Evolutionary conservation across 2,888 invertebrate genomes (phyloP).

Genomic region (Eledone cirrhosa): DNA sequence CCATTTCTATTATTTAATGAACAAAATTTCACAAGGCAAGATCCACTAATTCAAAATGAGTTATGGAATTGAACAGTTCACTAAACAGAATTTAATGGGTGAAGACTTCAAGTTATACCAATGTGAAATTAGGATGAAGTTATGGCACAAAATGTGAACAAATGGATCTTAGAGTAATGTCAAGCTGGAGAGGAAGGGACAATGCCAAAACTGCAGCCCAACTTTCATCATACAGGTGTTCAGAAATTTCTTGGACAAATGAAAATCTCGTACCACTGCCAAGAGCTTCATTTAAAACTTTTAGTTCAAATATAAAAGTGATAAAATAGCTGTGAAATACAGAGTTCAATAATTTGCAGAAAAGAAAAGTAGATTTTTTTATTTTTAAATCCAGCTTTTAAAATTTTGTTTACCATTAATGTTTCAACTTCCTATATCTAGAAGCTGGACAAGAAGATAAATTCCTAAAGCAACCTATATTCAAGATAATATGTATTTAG

Average conservation of each 20-base stretch:
- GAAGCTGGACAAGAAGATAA: no score
- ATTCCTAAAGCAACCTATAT: no score
- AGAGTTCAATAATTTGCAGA: no score
- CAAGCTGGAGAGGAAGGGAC: no score
- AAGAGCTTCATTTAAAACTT: not conserved
- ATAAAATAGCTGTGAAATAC: not conserved
- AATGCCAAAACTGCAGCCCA: no score
- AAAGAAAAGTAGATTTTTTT: no score
- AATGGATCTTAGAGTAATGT: not conserved
- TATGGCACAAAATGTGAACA: constrained; percentile 8
- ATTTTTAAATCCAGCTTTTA: no score
- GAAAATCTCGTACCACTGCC: constrained; percentile 14
- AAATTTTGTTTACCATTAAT: no score
- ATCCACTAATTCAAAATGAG: constrained; percentile 18
- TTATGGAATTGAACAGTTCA: not conserved
- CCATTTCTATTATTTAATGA: constrained; percentile 25
- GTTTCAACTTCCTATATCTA: no score
- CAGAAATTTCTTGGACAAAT: not conserved
- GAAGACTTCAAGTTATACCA: not conserved
- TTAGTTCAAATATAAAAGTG: constrained; percentile 11
- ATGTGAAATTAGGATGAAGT: constrained; percentile 17
- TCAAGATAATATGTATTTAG: no score
- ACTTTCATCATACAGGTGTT: no score
- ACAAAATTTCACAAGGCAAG: constrained; percentile 24
- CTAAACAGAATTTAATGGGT: not conserved